Conservation (phyloP, 2,888 invertebrate genomes). For the Homarus gammarus region DNA sequence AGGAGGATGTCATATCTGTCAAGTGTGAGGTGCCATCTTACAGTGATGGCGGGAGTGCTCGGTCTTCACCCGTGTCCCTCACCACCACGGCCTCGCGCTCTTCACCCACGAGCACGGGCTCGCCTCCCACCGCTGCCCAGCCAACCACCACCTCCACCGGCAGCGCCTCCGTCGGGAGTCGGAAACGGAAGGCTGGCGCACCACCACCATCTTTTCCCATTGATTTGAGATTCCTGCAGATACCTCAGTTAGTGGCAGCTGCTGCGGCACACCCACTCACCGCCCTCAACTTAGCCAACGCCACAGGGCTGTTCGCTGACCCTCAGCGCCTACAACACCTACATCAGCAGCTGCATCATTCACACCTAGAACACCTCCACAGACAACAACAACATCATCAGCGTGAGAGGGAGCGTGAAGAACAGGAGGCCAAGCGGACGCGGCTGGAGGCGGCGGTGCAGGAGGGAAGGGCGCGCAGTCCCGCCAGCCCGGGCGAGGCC, state of each 20-base stretch:
- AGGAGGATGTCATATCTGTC: conserved; percentile 55
- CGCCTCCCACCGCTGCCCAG: conserved; percentile 69
- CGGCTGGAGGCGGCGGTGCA: conserved; percentile 49
- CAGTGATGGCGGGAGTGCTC: conserved; percentile 55
- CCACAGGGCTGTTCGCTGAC: conserved; percentile 58
- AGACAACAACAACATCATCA: conserved; percentile 65
- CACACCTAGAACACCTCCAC: conserved; percentile 66
- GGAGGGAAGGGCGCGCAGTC: conserved; percentile 49
- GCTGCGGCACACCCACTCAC: conserved; percentile 70
- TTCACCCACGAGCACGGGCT: conserved; percentile 72
- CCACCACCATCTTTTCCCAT: conserved; percentile 70
- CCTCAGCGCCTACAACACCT: conserved; percentile 73
- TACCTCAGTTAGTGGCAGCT: conserved; percentile 71
- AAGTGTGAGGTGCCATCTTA: conserved; percentile 43
- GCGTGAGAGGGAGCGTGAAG: conserved; percentile 56
- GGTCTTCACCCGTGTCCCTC: conserved; percentile 59
- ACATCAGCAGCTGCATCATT: conserved; percentile 72
- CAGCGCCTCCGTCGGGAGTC: conserved; percentile 65
- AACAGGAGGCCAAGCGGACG: conserved; percentile 49
- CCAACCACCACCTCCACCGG: conserved; percentile 65
- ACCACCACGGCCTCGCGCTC: conserved; percentile 63
- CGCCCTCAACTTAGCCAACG: conserved; percentile 67
- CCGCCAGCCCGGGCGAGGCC: conserved; percentile 66
- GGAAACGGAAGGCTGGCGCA: conserved; percentile 71
- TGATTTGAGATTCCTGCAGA: conserved; percentile 68